Conservation (phyloP, 2,113 vertebrate species). For the Paracanthobrama guichenoti region DNA sequence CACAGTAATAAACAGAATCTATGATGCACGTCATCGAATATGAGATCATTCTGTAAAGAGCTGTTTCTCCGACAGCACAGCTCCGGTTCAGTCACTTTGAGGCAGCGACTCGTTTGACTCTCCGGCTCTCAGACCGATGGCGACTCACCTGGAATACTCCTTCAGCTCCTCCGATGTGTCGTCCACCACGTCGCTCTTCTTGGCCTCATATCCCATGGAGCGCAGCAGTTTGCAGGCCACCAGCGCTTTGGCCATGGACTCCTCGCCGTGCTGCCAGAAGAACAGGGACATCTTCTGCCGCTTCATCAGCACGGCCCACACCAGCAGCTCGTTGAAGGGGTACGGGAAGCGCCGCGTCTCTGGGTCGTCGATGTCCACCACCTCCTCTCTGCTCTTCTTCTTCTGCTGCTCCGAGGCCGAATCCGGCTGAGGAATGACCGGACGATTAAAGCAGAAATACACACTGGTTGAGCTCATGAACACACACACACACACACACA, state of each 20-base stretch:
- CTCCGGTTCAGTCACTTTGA: too few species aligned
- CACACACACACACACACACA: not conserved
- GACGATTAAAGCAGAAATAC: not conserved
- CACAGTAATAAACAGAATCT: not conserved
- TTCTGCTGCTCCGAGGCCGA: slow-evolving; percentile 84
- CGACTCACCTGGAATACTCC: slow-evolving; percentile 95
- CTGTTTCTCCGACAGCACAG: too few species aligned
- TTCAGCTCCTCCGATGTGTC: slow-evolving; percentile 96
- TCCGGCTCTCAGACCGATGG: too few species aligned
- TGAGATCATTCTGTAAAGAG: too few species aligned
- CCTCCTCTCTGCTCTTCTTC: slow-evolving; percentile 95
- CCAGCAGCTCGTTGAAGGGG: slow-evolving; percentile 95
- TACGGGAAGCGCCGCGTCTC: slow-evolving; percentile 94
- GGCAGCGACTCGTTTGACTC: too few species aligned
- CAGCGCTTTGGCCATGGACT: slow-evolving; percentile 97
- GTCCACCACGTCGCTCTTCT: slow-evolving; percentile 97
- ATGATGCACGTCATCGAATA: too few species aligned
- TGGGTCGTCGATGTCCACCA: slow-evolving; percentile 97
- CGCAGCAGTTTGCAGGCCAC: slow-evolving; percentile 96
- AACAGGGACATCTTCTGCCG: slow-evolving; percentile 97
- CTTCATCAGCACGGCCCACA: slow-evolving; percentile 98
- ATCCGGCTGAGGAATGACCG: slow-evolving; percentile 65
- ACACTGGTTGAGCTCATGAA: not conserved
- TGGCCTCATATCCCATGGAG: slow-evolving; percentile 95
- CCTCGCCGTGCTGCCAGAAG: slow-evolving; percentile 98